These are phyloP conservation scores for Drosophila melanosoma DNA, from an alignment of 2,888 invertebrate species.

Conservation along the genomic window DNA sequence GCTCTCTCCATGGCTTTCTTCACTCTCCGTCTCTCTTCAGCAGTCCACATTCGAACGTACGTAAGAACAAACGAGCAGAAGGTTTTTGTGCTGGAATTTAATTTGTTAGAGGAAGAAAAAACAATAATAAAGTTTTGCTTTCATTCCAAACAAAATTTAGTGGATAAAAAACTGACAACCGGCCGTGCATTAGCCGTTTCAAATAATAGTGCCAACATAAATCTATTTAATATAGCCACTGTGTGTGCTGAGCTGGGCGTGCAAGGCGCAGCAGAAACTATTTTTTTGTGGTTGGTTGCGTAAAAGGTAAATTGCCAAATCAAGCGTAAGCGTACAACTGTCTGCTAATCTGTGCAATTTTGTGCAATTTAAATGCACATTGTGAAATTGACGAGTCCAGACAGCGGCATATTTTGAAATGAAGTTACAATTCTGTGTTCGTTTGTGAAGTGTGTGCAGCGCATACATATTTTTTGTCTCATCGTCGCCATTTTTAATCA, in stretches of 20 bases:
- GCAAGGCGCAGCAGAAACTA: slow-evolving; percentile 48
- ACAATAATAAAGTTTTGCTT: slow-evolving; percentile 80
- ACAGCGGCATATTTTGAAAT: slow-evolving; percentile 24
- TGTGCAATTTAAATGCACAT: neutral
- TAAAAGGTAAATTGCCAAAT: slow-evolving; percentile 69
- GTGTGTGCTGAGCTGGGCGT: slow-evolving; percentile 55
- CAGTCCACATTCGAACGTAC: slow-evolving; percentile 66
- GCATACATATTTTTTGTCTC: slow-evolving; percentile 69
- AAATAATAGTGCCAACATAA: slow-evolving; percentile 24
- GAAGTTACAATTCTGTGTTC: slow-evolving; percentile 47
- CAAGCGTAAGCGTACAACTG: slow-evolving; percentile 3
- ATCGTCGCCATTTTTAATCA: slow-evolving; percentile 77
- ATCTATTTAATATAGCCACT: slow-evolving; percentile 20
- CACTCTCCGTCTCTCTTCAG: slow-evolving; percentile 69
- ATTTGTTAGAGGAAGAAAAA: slow-evolving; percentile 82
- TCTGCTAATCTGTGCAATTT: neutral
- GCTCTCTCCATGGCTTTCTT: slow-evolving; percentile 61
- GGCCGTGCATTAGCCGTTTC: slow-evolving; percentile 24
- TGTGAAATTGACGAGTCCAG: neutral
- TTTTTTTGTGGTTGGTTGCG: slow-evolving; percentile 67
- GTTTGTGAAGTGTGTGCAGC: slow-evolving; percentile 57
- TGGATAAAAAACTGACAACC: slow-evolving; percentile 38
- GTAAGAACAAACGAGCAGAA: slow-evolving; percentile 65
- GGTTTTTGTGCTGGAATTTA: slow-evolving; percentile 78
- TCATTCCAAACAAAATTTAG: slow-evolving; percentile 69